Base-by-base conservation (phyloP, 2,888 invertebrate species). In the Arctia plantaginis region DNA sequence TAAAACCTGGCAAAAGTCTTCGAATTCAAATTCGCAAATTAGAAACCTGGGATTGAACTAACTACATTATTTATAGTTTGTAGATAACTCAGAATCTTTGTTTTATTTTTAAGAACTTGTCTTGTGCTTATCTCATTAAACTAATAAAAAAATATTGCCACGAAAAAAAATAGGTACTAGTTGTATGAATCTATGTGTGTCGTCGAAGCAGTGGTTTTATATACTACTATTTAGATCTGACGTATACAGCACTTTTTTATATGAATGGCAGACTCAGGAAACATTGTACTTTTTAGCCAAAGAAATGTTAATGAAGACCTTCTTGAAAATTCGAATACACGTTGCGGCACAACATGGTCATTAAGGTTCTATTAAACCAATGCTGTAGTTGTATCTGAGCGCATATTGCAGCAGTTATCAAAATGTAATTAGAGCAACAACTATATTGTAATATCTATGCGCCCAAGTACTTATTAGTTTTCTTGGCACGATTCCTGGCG, bases 301-400 rank as follows among this genome's bases (percentile, higher is more conserved):
- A 71, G 51, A 47, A 65, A 51, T 66, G 35, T 47, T 33, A 82
- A 59, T 69, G 15, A 30, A 55, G 47, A 35, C 13, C 39, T 41
- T 75, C 73, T 71, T 27, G 66, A 74, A 66, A 71, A 71, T 82
- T 78, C 44, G 74, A 75, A 77, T 77, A 77, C 71, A 77, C 73
- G 69, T 59, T 71, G 30, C 71, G 67, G 64, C 70, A 70, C 74
- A 78, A 76, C 74, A 72, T 69, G 73, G 80, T 87, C 86, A 86
- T 87, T 87, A 86, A 83, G 79, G 80, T 80, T 77, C 82, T 76
- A 86, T 86, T 87, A 79, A 74, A 74, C 79, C 71, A 81, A 81
- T 78, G 74, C 76, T 81, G 77, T 78, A 76, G 77, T 77, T 72
- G 71, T 78, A 80, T 81, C 76, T 71, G 41, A 80, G 81, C 77